Evolutionary conservation across 2,888 invertebrate genomes (phyloP), one percentile per base, ranked within the genome.

Genomic region (Drosophila austrosaltans): DNA sequence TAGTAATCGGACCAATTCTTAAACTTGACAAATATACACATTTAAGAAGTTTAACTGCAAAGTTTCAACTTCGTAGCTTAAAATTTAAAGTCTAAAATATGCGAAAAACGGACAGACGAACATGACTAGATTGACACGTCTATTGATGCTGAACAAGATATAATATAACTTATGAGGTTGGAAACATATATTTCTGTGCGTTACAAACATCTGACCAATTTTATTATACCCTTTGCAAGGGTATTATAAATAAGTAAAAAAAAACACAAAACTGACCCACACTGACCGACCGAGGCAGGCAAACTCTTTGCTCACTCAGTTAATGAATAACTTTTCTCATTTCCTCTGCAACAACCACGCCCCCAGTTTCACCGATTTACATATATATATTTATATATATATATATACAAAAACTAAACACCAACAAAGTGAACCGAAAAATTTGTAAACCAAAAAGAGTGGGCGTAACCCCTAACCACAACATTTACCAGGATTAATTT

Each of bases 281-380:
- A 39, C 22, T 48, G 48, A 39, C 57, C 22, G 22, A 22, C 57
- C 22, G 22, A 22, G 7, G 2, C 22, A 6, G 5, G 5, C 36
- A 6, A 20, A 22, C 20, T 39, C 12, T 22, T 12, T 39, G 22
- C 20, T 39, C 22, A 1, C 57, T 39, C 53, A 66, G 58, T 65
- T 66, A 76, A 76, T 76, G 74, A 66, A 69, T 22, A 77, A 69
- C 67, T 69, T 72, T 75, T 76, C 69, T 62, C 56, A 70, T 72
- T 70, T 57, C 22, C 57, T 39, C 32, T 57, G 12, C 12, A 22
- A 22, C 25, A 48, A 12, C 48, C 48, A 48, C 48, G 48, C 48
- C 48, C 48, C 20, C 25, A 48, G 25, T 10, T 1, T 25, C 22
- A 25, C 10, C 48, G 10, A 48, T 67, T 61, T 54, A 72, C 40